phyloP scores from a whole-genome alignment of 1,140 invertebrate genomes.

The Pseudachorutes palmiensis region DNA sequence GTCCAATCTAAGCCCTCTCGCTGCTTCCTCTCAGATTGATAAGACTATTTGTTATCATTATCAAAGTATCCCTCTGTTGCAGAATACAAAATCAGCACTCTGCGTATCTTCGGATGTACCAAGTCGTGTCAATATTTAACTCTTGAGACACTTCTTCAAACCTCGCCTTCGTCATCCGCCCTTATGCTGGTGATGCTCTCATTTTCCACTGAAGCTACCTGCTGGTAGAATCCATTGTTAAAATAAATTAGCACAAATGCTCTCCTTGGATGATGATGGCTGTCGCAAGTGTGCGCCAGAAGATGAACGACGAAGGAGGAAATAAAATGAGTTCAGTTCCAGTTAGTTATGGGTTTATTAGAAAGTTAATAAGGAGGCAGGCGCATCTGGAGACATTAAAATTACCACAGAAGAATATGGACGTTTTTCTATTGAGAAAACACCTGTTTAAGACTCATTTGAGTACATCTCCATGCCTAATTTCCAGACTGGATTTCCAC shows the following conservation, averaged over 20 bases:
- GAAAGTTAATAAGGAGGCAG: slow-evolving; percentile 11
- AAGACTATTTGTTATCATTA: background rate
- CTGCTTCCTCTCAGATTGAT: background rate
- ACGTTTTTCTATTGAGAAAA: background rate
- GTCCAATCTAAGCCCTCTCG: background rate
- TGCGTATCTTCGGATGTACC: too few species aligned
- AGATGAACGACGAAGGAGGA: too few species aligned
- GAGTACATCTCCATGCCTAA: background rate
- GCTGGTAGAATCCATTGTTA: too few species aligned
- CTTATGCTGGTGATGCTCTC: too few species aligned
- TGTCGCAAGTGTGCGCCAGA: too few species aligned
- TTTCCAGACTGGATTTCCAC: too few species aligned
- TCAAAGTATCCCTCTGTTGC: background rate
- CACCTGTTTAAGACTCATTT: slow-evolving; percentile 1
- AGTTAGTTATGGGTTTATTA: background rate
- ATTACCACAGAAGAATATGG: background rate
- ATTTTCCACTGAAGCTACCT: too few species aligned
- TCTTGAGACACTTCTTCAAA: too few species aligned
- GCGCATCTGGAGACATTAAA: background rate
- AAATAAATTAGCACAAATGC: too few species aligned
- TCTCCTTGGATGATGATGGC: too few species aligned
- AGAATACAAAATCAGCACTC: background rate
- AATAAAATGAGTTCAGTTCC: background rate
- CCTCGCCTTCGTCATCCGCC: too few species aligned
- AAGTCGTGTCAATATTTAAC: too few species aligned